These are phyloP conservation scores for Halictus quadricinctus DNA, from an alignment of 2,888 invertebrate species.

Conservation along the genomic window DNA sequence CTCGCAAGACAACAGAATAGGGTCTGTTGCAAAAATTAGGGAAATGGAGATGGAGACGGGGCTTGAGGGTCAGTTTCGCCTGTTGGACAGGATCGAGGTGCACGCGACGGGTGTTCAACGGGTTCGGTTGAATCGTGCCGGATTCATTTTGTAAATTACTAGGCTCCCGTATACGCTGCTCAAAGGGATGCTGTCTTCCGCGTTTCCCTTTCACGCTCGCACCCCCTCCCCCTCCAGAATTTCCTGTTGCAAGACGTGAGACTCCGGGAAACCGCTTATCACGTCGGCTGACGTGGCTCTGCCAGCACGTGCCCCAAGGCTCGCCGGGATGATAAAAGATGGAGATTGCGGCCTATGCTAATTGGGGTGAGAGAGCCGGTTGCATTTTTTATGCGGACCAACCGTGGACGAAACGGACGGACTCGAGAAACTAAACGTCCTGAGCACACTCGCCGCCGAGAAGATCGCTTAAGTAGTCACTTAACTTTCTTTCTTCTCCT, in stretches of 20 bases:
- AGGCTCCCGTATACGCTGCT: background rate
- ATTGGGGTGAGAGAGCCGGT: slow-evolving; percentile 2
- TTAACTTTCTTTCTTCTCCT: background rate
- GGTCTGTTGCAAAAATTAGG: background rate
- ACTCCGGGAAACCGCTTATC: slow-evolving; percentile 42
- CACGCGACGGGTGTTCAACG: background rate
- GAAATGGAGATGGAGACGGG: background rate
- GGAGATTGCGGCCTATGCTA: slow-evolving; percentile 11
- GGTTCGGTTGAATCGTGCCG: background rate
- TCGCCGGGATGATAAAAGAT: slow-evolving; percentile 13
- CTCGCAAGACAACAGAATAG: background rate
- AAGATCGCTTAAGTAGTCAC: background rate
- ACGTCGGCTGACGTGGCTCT: background rate
- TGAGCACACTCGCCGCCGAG: background rate
- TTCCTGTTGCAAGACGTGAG: slow-evolving; percentile 25
- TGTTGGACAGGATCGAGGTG: background rate
- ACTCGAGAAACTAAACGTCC: background rate
- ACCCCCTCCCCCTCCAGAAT: background rate
- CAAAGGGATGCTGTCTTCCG: background rate
- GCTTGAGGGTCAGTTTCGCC: background rate
- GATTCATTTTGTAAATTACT: slow-evolving; percentile 25
- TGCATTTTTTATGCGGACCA: background rate
- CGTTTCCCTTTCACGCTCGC: background rate
- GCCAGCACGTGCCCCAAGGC: background rate
- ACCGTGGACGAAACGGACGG: background rate